Base-by-base conservation (phyloP, 1,140 invertebrate genomes). In the Nephila pilipes region DNA sequence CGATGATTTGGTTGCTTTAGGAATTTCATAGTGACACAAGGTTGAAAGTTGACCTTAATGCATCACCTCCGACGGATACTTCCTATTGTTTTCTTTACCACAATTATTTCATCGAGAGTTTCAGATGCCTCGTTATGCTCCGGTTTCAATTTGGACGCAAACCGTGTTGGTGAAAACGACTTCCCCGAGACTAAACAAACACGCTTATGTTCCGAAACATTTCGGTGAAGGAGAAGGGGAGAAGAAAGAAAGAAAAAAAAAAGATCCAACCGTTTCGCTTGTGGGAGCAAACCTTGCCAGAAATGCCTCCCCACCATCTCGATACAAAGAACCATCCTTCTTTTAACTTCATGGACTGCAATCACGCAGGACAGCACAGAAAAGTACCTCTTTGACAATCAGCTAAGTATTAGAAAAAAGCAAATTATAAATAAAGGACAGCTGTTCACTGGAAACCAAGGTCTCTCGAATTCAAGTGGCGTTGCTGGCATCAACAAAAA, bases 391-490 rank as follows among this genome's bases (percentile, higher is more conserved):
- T 54, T 55, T 54, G 46, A 85, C 25, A 85, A 85, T 57, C 54
- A 60, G 58, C 29, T 58, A 85, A 57, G 54, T 85, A 57, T 58
- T 57, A 85, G 55, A 85, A 57, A 22, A 83, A 25, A 57, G 54
- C n/a, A 85, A 85, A 29, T 85, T 60, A 81, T 32, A 90, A 90
- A 81, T 38, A 90, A 75, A 81, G 80, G 75, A 90, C 88, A 90
- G 88, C 88, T 90, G 88, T 60, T 58, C 29, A 25, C 12, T 54
- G 69, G 54, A 55, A 25, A 60, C 29, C 88, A 90, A 90, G 88
- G 88, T 81, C 88, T 81, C 29, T 38, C 25, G 54, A 60, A 60
- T 38, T 60, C 75, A 90, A 90, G 90, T 87, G 38, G 32, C 90
- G 25, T 69, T 65, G 22, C 90, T 81, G 54, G 16, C 25, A 90